Evolutionary conservation across 2,113 vertebrate species (phyloP).

Genomic region (Pituophis catenifer): DNA sequence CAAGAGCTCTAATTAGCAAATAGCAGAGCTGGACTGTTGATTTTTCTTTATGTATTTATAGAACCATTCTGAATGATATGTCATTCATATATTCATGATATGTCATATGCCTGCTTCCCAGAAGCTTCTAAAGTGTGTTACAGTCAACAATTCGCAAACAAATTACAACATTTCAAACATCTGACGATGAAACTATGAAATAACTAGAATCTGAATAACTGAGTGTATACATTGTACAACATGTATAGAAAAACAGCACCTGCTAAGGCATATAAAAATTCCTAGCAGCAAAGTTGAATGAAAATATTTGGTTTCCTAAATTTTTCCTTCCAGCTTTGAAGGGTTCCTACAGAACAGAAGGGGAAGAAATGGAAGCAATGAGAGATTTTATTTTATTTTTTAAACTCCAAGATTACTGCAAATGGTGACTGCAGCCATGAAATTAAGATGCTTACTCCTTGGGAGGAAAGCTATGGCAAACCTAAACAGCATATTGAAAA

Average conservation of each 20-base stretch:
- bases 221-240: neutral
- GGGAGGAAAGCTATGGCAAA: neutral
- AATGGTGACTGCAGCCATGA: neutral
- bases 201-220: neutral
- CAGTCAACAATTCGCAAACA: neutral
- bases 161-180: neutral
- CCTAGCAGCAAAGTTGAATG: neutral
- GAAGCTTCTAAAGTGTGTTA: neutral
- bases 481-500: neutral
- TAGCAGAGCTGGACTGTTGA: neutral
- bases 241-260: neutral
- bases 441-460: neutral
- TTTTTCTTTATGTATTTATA: neutral
- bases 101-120: neutral
- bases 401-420: neutral
- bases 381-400: neutral
- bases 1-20: neutral
- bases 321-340: neutral
- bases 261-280: neutral
- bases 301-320: neutral
- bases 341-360: neutral
- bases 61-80: neutral
- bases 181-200: neutral
- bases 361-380: neutral
- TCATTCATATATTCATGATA: too few species aligned